Percentiles rank a stretch among this genome's conserved stretches.
These are phyloP conservation scores for Pyrgus malvae DNA, from an alignment of 2,888 invertebrate genomes.

Conservation along the genomic window DNA sequence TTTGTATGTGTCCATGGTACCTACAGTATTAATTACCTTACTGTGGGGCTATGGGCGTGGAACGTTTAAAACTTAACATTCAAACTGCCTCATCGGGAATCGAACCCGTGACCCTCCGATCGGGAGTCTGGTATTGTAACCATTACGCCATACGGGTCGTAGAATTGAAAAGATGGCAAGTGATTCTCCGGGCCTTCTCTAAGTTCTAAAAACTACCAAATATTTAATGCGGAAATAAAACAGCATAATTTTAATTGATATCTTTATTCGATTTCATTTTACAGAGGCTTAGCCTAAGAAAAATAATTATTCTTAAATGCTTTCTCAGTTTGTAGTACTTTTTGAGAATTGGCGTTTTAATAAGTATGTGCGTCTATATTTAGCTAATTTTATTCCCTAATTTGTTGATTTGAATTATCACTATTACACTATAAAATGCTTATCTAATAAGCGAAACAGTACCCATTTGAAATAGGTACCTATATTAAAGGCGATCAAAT, in stretches of 20 bases:
- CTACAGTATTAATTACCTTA: too few relatives aligned
- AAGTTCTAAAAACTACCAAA: too few relatives aligned
- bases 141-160: too few relatives aligned
- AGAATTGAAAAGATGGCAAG: too few relatives aligned
- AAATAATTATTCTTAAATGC: slow-evolving; percentile 12
- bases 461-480: slow-evolving; percentile 4
- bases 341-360: slow-evolving; percentile 1
- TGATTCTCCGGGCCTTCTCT: too few relatives aligned
- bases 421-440: slow-evolving; percentile 11
- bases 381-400: neutral
- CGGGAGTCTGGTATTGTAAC: too few relatives aligned
- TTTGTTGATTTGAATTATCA: neutral
- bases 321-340: slow-evolving; percentile 2
- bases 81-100: too few relatives aligned
- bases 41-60: too few relatives aligned
- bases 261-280: slow-evolving; percentile 9
- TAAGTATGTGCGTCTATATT: slow-evolving; percentile 21
- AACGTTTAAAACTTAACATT: too few relatives aligned
- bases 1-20: too few relatives aligned
- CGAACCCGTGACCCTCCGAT: too few relatives aligned
- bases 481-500: slow-evolving; percentile 32
- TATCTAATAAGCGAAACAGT: slow-evolving; percentile 26
- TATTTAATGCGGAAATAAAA: neutral
- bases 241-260: neutral
- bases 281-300: slow-evolving; percentile 10